Evolutionary conservation across 2,797 vertebrate species (phyloP).

Genomic region (Galago senegalensis): DNA sequence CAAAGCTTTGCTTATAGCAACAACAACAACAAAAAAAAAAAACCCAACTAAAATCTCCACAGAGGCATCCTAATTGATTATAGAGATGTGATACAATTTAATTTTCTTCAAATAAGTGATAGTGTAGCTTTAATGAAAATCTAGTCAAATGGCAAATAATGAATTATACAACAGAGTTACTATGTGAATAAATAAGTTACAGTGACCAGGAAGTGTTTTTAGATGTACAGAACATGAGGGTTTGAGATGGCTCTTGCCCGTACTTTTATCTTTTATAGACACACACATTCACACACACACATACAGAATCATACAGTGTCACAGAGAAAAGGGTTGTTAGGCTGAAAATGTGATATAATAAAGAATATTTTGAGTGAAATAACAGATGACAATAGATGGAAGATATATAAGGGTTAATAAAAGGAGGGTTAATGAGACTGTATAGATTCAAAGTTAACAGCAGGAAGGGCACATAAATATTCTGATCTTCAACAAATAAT

Average conservation of each 20-base stretch:
- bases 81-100: constrained; percentile 73
- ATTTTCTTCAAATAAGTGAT: constrained; percentile 82
- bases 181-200: constrained; percentile 67
- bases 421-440: neutral
- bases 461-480: neutral
- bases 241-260: neutral
- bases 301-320: neutral
- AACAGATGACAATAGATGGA: neutral
- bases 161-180: constrained; percentile 62
- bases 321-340: neutral
- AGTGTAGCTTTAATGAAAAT: constrained; percentile 83
- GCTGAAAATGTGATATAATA: neutral
- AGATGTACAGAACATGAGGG: neutral
- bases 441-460: neutral
- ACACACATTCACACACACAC: neutral
- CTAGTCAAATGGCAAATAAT: constrained; percentile 76
- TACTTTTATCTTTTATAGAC: neutral
- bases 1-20: constrained; percentile 25
- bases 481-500: neutral
- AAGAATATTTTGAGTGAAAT: neutral
- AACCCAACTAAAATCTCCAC: constrained; percentile 45
- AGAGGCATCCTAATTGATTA: constrained; percentile 77
- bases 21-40: neutral
- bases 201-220: neutral
- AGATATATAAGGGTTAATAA: neutral